A percentile compares a stretch with the other conserved stretches of the same genome.
Conservation (phyloP, 2,113 vertebrate genomes). For the Garra rufa region DNA sequence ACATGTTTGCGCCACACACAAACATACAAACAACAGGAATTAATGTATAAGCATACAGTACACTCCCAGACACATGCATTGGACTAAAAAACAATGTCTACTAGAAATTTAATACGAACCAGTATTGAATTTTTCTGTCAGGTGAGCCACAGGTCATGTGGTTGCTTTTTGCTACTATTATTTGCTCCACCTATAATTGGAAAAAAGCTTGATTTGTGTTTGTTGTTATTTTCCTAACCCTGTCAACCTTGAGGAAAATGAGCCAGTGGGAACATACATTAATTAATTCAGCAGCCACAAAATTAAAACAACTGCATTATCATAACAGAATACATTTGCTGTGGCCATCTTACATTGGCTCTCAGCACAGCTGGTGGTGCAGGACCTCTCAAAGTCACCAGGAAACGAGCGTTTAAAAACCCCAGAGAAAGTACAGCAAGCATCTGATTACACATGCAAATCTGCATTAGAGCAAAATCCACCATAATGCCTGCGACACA, state of each 20-base stretch:
- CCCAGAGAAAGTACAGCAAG: background rate
- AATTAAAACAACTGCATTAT: constrained; percentile 55
- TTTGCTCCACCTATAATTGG: background rate
- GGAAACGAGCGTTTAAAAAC: background rate
- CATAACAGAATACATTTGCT: constrained; percentile 49
- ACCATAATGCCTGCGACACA: background rate
- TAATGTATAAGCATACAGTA: background rate
- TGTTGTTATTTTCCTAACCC: constrained; percentile 30
- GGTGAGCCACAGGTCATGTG: background rate
- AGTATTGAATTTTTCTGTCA: constrained; percentile 4
- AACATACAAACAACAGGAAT: constrained; percentile 16
- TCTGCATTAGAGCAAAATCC: background rate
- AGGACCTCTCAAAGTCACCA: constrained; percentile 27
- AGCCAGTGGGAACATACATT: constrained; percentile 18
- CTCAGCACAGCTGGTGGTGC: constrained; percentile 17
- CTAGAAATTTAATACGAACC: background rate
- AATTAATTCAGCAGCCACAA: constrained; percentile 53
- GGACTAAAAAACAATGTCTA: background rate
- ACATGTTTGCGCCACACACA: background rate
- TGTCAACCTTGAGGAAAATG: constrained; percentile 44
- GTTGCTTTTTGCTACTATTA: background rate
- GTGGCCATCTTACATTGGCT: constrained; percentile 6
- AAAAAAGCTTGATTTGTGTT: constrained; percentile 22
- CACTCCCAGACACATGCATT: background rate
- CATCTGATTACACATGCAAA: background rate